A percentile compares a stretch with the other conserved stretches of the same genome.
phyloP scores from a whole-genome alignment of 2,888 invertebrate species.

The Apeira syringaria region DNA sequence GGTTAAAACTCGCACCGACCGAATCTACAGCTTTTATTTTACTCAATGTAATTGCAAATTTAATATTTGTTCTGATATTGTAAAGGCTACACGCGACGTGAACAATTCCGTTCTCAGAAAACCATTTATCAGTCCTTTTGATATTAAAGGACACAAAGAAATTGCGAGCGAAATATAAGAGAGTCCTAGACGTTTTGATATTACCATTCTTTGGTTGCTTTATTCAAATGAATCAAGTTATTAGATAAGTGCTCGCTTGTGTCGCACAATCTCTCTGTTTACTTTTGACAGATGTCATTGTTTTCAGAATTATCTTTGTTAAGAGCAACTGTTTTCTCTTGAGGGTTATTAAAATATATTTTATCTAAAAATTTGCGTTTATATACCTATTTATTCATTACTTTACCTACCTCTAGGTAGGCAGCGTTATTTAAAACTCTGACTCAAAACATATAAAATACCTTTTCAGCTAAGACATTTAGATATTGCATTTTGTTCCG shows the following conservation, averaged over 20 bases:
- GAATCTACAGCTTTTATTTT: constrained; percentile 12
- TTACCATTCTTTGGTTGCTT: not conserved
- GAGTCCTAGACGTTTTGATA: constrained; percentile 10
- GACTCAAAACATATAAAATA: not conserved
- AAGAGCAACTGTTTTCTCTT: too few species aligned
- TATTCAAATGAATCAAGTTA: not conserved
- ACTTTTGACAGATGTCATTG: too few species aligned
- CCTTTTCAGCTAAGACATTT: not conserved
- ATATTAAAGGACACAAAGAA: constrained; percentile 34
- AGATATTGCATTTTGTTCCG: not conserved
- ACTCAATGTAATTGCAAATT: constrained; percentile 2
- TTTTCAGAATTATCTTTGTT: too few species aligned
- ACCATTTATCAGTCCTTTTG: constrained; percentile 36
- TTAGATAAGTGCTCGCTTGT: not conserved
- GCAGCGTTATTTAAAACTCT: not conserved
- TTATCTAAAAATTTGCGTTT: too few species aligned
- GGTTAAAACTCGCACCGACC: not conserved
- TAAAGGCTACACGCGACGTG: constrained; percentile 25
- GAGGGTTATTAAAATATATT: too few species aligned
- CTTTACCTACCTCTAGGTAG: not conserved
- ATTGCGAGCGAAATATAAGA: constrained; percentile 16
- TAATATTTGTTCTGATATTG: constrained; percentile 25
- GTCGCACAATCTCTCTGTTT: too few species aligned
- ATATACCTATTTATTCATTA: too few species aligned
- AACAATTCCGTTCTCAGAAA: constrained; percentile 34